These are phyloP conservation scores for Myotis findleyi DNA, from an alignment of 2,797 vertebrate genomes.

Conservation along the genomic window DNA sequence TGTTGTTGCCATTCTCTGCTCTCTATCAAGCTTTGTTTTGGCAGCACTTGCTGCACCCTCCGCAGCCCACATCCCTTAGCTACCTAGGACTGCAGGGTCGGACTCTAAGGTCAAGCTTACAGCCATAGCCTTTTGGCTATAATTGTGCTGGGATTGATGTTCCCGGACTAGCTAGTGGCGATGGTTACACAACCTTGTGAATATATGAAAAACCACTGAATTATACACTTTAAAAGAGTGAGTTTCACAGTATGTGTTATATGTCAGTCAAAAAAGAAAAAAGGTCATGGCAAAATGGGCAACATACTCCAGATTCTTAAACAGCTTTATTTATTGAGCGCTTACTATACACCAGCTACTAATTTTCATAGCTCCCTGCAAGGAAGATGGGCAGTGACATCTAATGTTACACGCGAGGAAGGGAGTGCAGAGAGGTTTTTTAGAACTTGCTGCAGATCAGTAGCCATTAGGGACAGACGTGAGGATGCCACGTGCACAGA, in stretches of 20 bases:
- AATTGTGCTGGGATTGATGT: no score
- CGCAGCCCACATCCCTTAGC: no score
- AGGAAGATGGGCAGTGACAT: not conserved
- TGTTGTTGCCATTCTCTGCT: no score
- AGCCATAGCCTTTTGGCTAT: no score
- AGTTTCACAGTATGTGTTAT: not conserved
- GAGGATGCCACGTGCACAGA: slow-evolving; percentile 13
- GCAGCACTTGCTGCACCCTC: no score
- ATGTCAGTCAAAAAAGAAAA: not conserved
- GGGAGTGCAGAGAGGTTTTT: not conserved
- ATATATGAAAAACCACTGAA: not conserved
- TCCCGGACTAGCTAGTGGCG: not conserved
- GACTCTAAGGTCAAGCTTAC: no score
- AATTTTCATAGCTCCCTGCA: not conserved
- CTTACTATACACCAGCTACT: not conserved
- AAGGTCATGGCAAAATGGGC: slow-evolving; percentile 60
- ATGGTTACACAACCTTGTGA: not conserved
- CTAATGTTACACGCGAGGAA: not conserved
- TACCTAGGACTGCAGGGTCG: no score
- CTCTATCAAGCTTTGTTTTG: no score
- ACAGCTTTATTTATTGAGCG: slow-evolving; percentile 79
- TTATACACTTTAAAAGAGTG: not conserved
- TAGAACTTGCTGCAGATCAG: not conserved
- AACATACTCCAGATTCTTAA: slow-evolving; percentile 79
- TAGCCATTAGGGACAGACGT: not conserved